Conservation (phyloP, 2,888 invertebrate genomes). For the Hylaea fasciaria region DNA sequence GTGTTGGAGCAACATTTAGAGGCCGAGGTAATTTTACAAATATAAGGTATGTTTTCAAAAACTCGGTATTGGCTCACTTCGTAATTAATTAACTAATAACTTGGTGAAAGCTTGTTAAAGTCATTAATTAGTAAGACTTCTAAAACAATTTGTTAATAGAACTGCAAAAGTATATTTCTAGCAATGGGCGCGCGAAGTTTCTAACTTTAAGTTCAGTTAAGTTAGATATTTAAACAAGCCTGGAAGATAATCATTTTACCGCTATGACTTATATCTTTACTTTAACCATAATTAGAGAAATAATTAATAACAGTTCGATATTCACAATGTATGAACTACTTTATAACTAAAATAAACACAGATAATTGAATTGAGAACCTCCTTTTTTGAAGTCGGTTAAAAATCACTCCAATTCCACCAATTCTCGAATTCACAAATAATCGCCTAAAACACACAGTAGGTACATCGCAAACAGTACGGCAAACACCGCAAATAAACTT, state of each 20-base stretch:
- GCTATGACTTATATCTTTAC: no score
- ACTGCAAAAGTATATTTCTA: conserved; percentile 12
- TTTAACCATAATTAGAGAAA: no score
- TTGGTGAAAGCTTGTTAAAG: conserved; percentile 39
- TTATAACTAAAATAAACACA: no score
- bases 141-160: conserved; percentile 14
- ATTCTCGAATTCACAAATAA: background rate
- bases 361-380: no score
- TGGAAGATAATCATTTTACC: background rate
- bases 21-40: background rate
- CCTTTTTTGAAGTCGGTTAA: no score
- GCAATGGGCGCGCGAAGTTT: background rate
- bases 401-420: background rate
- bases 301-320: no score
- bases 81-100: conserved; percentile 53
- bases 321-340: no score
- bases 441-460: conserved; percentile 24
- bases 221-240: background rate
- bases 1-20: no score
- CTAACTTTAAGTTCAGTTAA: background rate
- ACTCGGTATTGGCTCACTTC: background rate
- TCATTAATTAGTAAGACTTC: conserved; percentile 50
- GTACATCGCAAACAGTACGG: conserved; percentile 33
- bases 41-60: background rate
- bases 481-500: conserved; percentile 18